Evolutionary conservation across 2,797 vertebrate species (phyloP), one percentile per base, ranked within the genome.

Genomic region (Hafferia zeledoni): DNA sequence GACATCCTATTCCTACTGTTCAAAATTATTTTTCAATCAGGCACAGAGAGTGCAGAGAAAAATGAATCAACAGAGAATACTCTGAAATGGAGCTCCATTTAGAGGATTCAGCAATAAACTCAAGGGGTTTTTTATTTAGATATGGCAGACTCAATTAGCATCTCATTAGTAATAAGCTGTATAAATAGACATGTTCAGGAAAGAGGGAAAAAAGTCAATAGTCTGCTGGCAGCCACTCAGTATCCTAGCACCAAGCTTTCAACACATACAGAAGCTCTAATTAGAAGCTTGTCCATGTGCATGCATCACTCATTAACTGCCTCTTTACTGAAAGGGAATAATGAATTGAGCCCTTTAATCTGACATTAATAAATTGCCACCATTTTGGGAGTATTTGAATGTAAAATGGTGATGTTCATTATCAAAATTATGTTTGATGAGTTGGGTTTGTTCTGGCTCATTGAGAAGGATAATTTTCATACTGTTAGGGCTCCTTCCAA

Each of bases 361-460:
- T 97, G 98, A 98, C 97, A 67, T 95, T 97, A 98, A 98, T 97
- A 98, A 98, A 98, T 98, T 96, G 88, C 90, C 88, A 95, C 91
- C 94, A 98, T 98, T 98, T 98, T 96, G 92, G 83, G 92, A 97
- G 90, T 93, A 97, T 98, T 98, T 97, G 94, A 96, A 97, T 96
- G 96, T 97, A 97, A 97, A 98, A 96, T 94, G 60, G 84, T 93
- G 90, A 96, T 96, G 93, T 97, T 97, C 92, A 90, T 98, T 97
- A 94, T 85, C 94, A 94, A 97, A 97, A 98, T 97, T 96, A 95
- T 97, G 95, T 97, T 97, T 98, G 97, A 97, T 98, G 96, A 95
- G 78, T 96, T 94, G 69, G 68, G 95, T 95, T 98, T 97, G 89
- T 97, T 97, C 96, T 97, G 96, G 91, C 91, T 98, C 96, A 97